phyloP scores from a whole-genome alignment of 2,888 invertebrate genomes.

The Meiosimyza decipiens region DNA sequence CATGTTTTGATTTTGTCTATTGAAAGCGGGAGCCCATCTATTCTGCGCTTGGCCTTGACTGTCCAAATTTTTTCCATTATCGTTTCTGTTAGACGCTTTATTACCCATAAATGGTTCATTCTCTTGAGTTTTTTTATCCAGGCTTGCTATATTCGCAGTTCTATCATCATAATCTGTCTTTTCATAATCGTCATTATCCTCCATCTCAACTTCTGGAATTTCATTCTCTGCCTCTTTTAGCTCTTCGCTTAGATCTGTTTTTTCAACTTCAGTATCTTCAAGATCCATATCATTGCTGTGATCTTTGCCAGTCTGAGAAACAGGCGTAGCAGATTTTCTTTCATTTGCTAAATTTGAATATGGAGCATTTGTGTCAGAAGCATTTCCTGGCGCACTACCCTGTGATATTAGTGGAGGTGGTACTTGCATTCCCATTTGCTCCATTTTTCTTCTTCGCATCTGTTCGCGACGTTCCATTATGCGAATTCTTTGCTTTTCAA shows the following conservation, averaged over 20 bases:
- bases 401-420: slow-evolving; percentile 28
- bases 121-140: background rate
- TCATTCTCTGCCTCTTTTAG: background rate
- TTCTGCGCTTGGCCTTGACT: background rate
- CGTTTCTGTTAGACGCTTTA: background rate
- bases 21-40: background rate
- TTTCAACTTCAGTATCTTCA: background rate
- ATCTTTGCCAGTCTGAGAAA: background rate
- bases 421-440: slow-evolving; percentile 45
- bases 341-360: background rate
- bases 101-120: background rate
- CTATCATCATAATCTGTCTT: background rate
- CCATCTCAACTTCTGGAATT: background rate
- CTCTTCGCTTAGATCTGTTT: background rate
- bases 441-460: slow-evolving; percentile 74
- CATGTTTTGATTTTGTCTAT: background rate
- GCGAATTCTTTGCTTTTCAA: slow-evolving; percentile 85
- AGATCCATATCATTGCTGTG: slow-evolving; percentile 11
- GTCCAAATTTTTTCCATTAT: background rate
- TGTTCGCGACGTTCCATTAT: slow-evolving; percentile 83
- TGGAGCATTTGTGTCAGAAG: too few species aligned
- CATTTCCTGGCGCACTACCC: background rate
- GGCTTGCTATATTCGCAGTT: background rate
- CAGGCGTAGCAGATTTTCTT: background rate
- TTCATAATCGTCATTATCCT: background rate